Evolutionary conservation across 2,888 invertebrate genomes (phyloP), one percentile per base, ranked within the genome.

Genomic region (Eumacrocentrus americanus): DNA sequence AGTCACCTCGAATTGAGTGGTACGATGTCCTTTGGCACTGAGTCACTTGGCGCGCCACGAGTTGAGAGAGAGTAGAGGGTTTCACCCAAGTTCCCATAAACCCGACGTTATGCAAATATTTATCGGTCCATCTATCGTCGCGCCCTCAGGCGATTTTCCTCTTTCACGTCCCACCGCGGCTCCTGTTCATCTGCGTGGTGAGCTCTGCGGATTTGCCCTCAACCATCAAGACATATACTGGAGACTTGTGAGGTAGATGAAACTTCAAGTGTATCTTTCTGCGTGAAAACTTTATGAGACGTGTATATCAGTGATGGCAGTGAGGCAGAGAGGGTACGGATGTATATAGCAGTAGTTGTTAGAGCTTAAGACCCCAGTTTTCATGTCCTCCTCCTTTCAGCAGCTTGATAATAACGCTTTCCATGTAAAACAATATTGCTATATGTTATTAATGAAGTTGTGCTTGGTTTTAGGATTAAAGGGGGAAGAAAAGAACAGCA

Each of bases 81-180:
- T n/a, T 44, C 20, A 46, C 9, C 20, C 35, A 2, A 34, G 9
- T 48, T 16, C 35, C 38, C 25, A 47, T 57, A 18, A 52, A 52
- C 40, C 22, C 47, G 20, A 52, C 35, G 40, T 50, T 57, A 62
- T 57, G 60, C 53, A 52, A 60, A 60, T 60, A 47, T 62, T 53
- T 35, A 53, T 53, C 50, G 22, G 12, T 16, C 3, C 11, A 14
- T 47, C 25, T 42, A 53, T 58, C 50, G 61, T 37, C 46, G 52
- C 37, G n/a, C n/a, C n/a, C 52, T 35, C 29, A 58, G 61, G n/a
- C n/a, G 59, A 60, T 59, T 46, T 61, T 61, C 58, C 50, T 46
- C 40, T 48, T 55, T 51, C 14, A 20, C 16, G 12, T 20, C n/a
- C 22, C 11, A 3, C 11, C 12, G 12, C 18, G 14, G 48, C 12